Percentiles rank a stretch among this genome's conserved stretches.
Conservation (phyloP, 2,888 invertebrate species). For the Limnephilus marmoratus region DNA sequence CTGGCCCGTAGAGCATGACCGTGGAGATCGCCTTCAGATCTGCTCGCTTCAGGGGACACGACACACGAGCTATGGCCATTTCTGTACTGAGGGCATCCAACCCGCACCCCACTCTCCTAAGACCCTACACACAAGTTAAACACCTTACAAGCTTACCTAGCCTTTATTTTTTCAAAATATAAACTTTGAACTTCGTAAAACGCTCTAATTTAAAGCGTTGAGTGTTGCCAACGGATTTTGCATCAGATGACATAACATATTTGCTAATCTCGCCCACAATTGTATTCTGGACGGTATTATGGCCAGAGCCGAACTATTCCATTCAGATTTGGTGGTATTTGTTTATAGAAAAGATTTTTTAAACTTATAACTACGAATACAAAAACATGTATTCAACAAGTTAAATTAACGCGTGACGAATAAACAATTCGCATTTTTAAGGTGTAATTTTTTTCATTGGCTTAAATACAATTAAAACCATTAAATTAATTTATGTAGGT, state of each 20-base stretch:
- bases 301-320: not conserved
- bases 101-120: not conserved
- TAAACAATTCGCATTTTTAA: too few relatives aligned
- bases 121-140: not conserved
- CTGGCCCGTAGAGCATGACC: slow-evolving; percentile 38
- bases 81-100: not conserved
- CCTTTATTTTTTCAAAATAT: not conserved
- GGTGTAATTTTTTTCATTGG: too few relatives aligned
- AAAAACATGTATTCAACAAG: too few relatives aligned
- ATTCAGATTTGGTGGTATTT: too few relatives aligned
- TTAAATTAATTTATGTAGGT: too few relatives aligned
- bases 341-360: too few relatives aligned
- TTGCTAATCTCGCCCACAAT: not conserved
- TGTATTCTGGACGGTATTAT: not conserved
- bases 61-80: not conserved
- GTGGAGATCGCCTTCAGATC: slow-evolving; percentile 54
- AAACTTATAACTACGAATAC: too few relatives aligned
- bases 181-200: not conserved
- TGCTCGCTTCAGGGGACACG: slow-evolving; percentile 52
- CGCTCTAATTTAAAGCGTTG: not conserved
- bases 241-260: not conserved
- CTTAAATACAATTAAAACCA: too few relatives aligned
- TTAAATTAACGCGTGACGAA: too few relatives aligned
- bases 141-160: not conserved
- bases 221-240: not conserved